phyloP scores from a whole-genome alignment of 2,113 vertebrate species.

The Ammodytes marinus region DNA sequence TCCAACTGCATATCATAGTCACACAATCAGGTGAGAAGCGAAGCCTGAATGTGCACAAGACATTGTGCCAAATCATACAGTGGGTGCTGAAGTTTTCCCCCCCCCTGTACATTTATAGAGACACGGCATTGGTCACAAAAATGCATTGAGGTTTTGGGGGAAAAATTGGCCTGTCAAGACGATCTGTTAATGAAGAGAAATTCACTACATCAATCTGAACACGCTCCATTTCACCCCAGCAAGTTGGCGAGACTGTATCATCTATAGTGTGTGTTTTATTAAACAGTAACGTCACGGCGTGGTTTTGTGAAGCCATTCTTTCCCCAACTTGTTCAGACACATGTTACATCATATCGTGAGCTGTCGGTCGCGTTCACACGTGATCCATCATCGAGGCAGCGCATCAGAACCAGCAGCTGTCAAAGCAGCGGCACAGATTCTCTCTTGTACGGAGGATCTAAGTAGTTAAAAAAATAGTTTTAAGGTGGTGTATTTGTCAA shows the following conservation, averaged over 20 bases:
- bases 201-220: conserved; percentile 11
- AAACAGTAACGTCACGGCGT: conserved; percentile 3
- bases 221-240: background rate
- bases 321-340: conserved; percentile 25
- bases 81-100: conserved; percentile 40
- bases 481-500: background rate
- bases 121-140: background rate
- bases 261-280: conserved; percentile 13
- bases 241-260: background rate
- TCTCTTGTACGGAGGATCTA: background rate
- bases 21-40: conserved; percentile 88
- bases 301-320: conserved; percentile 15
- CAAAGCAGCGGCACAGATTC: conserved; percentile 14
- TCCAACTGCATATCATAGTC: conserved; percentile 87
- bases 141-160: background rate
- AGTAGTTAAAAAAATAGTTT: background rate
- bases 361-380: conserved; percentile 40
- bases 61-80: conserved; percentile 27
- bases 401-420: conserved; percentile 33
- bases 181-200: conserved; percentile 11
- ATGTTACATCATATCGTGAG: conserved; percentile 30
- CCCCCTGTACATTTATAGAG: background rate
- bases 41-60: conserved; percentile 36
- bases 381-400: conserved; percentile 28
- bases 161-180: conserved; percentile 2